phyloP scores from a whole-genome alignment of 2,888 invertebrate species.

The Torymus auratus region DNA sequence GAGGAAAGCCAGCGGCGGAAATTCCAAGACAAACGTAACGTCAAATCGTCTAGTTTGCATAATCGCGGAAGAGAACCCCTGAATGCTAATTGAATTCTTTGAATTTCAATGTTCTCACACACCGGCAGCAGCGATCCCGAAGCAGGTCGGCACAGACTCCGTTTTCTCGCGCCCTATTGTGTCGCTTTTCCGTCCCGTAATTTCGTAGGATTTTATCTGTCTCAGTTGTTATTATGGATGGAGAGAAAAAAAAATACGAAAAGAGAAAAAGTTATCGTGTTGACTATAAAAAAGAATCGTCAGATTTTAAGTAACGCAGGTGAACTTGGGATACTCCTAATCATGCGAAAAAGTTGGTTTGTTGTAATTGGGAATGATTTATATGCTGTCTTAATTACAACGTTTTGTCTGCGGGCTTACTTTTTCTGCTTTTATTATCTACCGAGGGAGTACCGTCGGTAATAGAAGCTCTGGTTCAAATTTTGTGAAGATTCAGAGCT shows the following conservation, averaged over 20 bases:
- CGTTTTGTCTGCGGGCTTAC: too few relatives aligned
- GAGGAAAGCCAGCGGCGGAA: conserved; percentile 1
- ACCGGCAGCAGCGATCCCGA: too few relatives aligned
- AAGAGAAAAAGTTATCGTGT: conserved; percentile 9
- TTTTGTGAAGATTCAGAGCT: too few relatives aligned
- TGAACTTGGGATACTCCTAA: too few relatives aligned
- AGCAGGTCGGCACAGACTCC: neutral
- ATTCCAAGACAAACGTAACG: conserved; percentile 41
- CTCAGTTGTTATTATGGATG: conserved; percentile 10
- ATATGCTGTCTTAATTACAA: too few relatives aligned
- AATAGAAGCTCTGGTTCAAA: too few relatives aligned
- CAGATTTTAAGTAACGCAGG: too few relatives aligned
- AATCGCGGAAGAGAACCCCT: conserved; percentile 38
- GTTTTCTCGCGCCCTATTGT: conserved; percentile 17
- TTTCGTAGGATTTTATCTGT: conserved; percentile 38
- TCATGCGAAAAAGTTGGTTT: too few relatives aligned
- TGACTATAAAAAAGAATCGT: too few relatives aligned
- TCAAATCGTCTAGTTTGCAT: conserved; percentile 53
- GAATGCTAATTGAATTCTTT: conserved; percentile 58
- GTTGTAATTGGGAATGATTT: too few relatives aligned
- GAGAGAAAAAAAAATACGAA: neutral
- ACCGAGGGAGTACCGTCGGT: too few relatives aligned
- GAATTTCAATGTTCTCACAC: conserved; percentile 46
- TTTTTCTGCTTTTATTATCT: too few relatives aligned
- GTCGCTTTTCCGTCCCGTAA: conserved; percentile 13